These are phyloP conservation scores for Cantharis rufa DNA, from an alignment of 2,888 invertebrate species.

Conservation along the genomic window DNA sequence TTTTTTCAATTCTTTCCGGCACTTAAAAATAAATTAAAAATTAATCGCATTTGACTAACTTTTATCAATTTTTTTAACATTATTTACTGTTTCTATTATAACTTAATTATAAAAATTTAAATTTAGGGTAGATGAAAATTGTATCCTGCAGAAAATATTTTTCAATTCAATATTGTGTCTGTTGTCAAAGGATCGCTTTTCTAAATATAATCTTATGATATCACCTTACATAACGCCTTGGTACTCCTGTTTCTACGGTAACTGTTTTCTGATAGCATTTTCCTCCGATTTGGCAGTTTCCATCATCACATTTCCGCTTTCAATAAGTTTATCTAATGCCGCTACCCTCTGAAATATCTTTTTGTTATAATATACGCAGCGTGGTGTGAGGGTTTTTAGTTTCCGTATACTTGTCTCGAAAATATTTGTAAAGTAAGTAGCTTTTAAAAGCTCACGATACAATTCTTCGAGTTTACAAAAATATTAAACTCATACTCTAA, in stretches of 20 bases:
- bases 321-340: conserved; percentile 46
- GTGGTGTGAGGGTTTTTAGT: conserved; percentile 32
- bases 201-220: conserved; percentile 25
- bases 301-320: conserved; percentile 46
- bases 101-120: neutral
- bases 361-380: conserved; percentile 35
- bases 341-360: conserved; percentile 41
- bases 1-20: conserved; percentile 6
- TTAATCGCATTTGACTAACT: neutral
- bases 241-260: conserved; percentile 30
- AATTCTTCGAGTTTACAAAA: conserved; percentile 29
- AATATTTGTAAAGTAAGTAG: conserved; percentile 13
- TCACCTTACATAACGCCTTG: conserved; percentile 25
- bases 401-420: conserved; percentile 16
- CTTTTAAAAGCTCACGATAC: conserved; percentile 33
- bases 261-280: conserved; percentile 43
- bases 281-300: conserved; percentile 45
- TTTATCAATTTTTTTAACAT: neutral
- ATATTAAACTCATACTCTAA: neutral
- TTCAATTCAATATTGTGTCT: conserved; percentile 11
- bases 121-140: neutral
- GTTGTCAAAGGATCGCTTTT: conserved; percentile 9
- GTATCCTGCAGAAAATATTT: neutral
- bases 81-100: neutral
- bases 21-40: conserved; percentile 20